phyloP scores from a whole-genome alignment of 2,888 invertebrate genomes.

The Poecilobothrus nobilitatus region DNA sequence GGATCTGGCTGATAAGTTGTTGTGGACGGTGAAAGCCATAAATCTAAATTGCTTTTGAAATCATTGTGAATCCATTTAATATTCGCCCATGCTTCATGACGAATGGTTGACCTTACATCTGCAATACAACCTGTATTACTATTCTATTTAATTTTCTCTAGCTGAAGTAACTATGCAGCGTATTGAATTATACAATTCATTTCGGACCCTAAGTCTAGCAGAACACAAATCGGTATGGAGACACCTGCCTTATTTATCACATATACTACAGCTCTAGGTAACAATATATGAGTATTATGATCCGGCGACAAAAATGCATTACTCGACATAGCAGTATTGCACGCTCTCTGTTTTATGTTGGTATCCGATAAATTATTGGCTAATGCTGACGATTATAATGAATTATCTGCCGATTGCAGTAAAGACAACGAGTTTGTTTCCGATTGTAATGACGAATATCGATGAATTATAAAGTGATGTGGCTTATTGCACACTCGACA shows the following conservation, averaged over 20 bases:
- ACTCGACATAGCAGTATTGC: too few species aligned
- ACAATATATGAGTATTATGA: too few species aligned
- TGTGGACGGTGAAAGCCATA: not conserved
- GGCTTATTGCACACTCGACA: not conserved
- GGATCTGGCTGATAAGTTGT: constrained; percentile 1
- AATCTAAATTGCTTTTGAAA: not conserved
- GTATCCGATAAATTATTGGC: not conserved
- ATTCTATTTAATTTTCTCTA: too few species aligned
- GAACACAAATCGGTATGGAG: constrained; percentile 9
- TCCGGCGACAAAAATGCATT: not conserved
- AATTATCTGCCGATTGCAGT: not conserved
- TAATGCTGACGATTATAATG: not conserved
- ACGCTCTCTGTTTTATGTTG: too few species aligned
- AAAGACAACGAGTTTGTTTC: too few species aligned
- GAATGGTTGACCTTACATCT: not conserved
- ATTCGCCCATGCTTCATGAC: not conserved
- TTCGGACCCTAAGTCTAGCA: constrained; percentile 17
- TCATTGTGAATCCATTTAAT: constrained; percentile 6
- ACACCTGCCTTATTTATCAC: not conserved
- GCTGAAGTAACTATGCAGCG: too few species aligned
- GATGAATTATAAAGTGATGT: not conserved
- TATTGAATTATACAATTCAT: constrained; percentile 10
- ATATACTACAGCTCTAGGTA: constrained; percentile 9
- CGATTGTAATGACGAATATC: too few species aligned
- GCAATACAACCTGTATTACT: not conserved